phyloP scores from a whole-genome alignment of 2,113 vertebrate species.

The Notothenia rossii region DNA sequence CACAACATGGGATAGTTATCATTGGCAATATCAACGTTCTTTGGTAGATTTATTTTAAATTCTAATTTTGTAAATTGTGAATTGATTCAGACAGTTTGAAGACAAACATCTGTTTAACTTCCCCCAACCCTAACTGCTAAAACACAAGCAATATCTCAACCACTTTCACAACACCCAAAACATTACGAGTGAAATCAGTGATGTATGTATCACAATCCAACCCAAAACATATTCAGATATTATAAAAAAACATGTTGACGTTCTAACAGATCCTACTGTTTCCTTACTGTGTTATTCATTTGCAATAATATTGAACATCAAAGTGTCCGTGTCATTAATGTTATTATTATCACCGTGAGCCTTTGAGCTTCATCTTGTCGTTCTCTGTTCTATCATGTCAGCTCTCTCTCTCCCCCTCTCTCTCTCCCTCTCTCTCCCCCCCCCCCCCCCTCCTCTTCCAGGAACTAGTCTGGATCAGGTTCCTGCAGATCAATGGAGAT shows the following conservation, averaged over 20 bases:
- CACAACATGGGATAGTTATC: too few relatives aligned
- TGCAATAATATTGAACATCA: background rate
- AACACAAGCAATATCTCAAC: background rate
- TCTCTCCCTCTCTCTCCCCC: background rate
- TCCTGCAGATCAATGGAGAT: conserved; percentile 79
- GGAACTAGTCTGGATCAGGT: conserved; percentile 79
- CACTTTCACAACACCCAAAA: background rate
- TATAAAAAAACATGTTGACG: background rate
- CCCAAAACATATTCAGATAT: background rate
- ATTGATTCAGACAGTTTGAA: too few relatives aligned
- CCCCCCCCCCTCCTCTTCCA: conserved; percentile 60
- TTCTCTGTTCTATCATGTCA: conserved; percentile 17
- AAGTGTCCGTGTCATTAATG: background rate
- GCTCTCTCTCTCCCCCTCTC: background rate
- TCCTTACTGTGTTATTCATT: background rate
- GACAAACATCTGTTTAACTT: too few relatives aligned
- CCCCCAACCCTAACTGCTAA: too few relatives aligned
- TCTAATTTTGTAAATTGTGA: too few relatives aligned
- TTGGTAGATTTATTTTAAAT: too few relatives aligned
- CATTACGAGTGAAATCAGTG: too few relatives aligned
- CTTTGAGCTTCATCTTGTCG: background rate
- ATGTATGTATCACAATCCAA: background rate
- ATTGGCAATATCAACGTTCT: too few relatives aligned
- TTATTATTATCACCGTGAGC: conserved; percentile 10
- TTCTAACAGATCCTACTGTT: background rate